phyloP scores from a whole-genome alignment of 53 echinoderm and acorn worm genomes.

The Holothuria leucospilota region DNA sequence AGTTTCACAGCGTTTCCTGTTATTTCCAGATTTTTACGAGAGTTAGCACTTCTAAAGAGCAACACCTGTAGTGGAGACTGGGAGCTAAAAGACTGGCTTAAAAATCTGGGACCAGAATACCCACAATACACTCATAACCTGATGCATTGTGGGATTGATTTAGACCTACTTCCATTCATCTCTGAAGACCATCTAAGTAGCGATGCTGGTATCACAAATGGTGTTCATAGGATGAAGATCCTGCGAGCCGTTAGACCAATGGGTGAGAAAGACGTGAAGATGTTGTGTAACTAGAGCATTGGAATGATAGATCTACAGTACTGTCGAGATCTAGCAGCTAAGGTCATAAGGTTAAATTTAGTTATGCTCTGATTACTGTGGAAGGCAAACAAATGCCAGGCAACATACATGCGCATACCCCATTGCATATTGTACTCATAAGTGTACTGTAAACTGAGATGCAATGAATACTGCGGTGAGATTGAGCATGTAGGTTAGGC shows the following conservation, averaged over 20 bases:
- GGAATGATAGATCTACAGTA: no score
- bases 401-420: no score
- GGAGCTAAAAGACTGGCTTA: slow-evolving; percentile 93
- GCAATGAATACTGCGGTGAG: no score
- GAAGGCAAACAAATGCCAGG: no score
- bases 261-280: slow-evolving; percentile 49
- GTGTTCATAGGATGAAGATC: slow-evolving; percentile 97
- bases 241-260: slow-evolving; percentile 75
- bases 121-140: slow-evolving; percentile 97
- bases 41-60: slow-evolving; percentile 81
- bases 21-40: slow-evolving; percentile 81
- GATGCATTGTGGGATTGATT: slow-evolving; percentile 93
- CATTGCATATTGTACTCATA: no score
- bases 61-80: slow-evolving; percentile 91
- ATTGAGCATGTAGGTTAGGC: no score
- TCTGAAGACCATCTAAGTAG: slow-evolving; percentile 78
- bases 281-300: no score
- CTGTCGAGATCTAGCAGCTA: no score
- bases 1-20: background rate
- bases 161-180: slow-evolving; percentile 81
- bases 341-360: no score
- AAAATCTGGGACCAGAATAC: slow-evolving; percentile 90
- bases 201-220: slow-evolving; percentile 96
- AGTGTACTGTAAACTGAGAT: no score
- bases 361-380: no score